Evolutionary conservation across 2,113 vertebrate species (phyloP).

Genomic region (Gymnobelideus leadbeateri): DNA sequence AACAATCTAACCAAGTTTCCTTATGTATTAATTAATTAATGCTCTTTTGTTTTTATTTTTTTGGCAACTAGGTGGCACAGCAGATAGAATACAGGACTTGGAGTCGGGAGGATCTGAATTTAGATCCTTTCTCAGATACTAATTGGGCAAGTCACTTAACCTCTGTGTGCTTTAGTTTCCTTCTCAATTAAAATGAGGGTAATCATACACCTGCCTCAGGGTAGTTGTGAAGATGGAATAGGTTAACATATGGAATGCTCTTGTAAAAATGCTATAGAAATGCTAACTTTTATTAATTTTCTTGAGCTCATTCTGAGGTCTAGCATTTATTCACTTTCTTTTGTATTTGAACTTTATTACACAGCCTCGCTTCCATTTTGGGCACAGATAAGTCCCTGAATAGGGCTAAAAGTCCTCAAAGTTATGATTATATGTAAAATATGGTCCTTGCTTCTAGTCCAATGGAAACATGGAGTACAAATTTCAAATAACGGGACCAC

Average conservation of each 20-base stretch:
- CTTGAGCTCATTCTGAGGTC: not conserved
- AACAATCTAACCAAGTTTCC: not conserved
- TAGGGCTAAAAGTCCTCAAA: not conserved
- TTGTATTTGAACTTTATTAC: not conserved
- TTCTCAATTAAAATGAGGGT: not conserved
- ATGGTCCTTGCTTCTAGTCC: not conserved
- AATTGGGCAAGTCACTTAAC: not conserved
- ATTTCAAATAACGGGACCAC: not conserved
- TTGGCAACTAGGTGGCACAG: not conserved
- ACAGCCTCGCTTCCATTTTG: not conserved
- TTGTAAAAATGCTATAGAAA: not conserved
- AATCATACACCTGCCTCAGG: not conserved
- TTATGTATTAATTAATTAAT: not conserved
- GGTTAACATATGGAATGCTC: not conserved
- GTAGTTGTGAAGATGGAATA: not conserved
- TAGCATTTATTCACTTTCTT: not conserved
- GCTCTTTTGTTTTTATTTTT: not conserved
- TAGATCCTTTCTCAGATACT: not conserved
- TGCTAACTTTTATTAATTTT: not conserved
- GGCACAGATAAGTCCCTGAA: not conserved
- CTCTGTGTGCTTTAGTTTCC: not conserved
- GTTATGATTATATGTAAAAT: not conserved
- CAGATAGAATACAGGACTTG: not conserved
- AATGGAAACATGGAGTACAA: not conserved
- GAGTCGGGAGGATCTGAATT: not conserved